Evolutionary conservation across 2,888 invertebrate genomes (phyloP).

Genomic region (Xiphydria camelus): DNA sequence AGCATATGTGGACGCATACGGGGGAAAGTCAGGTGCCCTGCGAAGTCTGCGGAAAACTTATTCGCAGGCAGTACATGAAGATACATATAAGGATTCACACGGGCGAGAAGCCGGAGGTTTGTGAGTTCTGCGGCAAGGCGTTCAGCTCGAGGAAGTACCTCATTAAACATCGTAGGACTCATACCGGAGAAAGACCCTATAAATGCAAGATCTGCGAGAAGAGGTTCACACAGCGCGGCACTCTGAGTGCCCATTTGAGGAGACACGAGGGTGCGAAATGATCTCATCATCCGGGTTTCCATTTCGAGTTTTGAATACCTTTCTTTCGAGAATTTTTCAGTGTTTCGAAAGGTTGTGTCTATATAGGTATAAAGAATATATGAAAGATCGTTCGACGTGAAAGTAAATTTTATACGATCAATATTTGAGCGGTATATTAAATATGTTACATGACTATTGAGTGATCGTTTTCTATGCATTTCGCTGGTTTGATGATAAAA

Average conservation of each 20-base stretch:
- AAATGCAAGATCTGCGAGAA: conserved; percentile 49
- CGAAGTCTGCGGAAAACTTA: conserved; percentile 53
- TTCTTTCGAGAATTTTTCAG: not conserved
- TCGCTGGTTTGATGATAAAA: no score
- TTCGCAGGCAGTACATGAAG: conserved; percentile 44
- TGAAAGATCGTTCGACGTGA: no score
- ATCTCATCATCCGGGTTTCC: no score
- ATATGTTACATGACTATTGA: no score
- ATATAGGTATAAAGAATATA: no score
- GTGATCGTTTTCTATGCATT: no score
- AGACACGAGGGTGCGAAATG: conserved; percentile 22
- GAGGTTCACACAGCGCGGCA: conserved; percentile 47
- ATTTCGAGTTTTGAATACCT: not conserved
- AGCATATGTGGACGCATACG: conserved; percentile 55
- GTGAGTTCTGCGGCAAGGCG: conserved; percentile 45
- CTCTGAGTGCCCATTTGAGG: conserved; percentile 46
- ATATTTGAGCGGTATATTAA: no score
- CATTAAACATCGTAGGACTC: conserved; percentile 38
- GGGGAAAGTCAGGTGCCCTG: conserved; percentile 52
- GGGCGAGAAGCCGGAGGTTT: conserved; percentile 45
- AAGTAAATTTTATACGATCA: no score
- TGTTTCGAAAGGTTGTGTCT: no score
- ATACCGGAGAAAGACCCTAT: conserved; percentile 44
- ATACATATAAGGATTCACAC: conserved; percentile 42
- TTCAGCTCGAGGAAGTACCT: conserved; percentile 41